These are phyloP conservation scores for Misgurnus mizolepis DNA, from an alignment of 2,113 vertebrate species.

Conservation along the genomic window DNA sequence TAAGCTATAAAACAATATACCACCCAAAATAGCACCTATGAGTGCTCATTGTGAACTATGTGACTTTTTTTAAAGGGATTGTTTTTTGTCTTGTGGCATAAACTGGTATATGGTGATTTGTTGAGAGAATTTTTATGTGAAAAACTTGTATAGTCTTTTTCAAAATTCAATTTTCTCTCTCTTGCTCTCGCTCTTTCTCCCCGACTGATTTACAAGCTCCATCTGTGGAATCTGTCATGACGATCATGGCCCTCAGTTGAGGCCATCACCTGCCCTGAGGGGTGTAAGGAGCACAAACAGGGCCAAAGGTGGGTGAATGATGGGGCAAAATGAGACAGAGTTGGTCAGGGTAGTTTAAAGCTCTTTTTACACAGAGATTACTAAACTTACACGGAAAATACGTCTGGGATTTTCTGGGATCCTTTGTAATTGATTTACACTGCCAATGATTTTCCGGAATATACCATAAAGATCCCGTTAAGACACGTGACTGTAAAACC, in stretches of 20 bases:
- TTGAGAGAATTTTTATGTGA: too few relatives aligned
- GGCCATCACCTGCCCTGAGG: conserved; percentile 94
- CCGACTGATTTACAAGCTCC: conserved; percentile 92
- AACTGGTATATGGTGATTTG: too few relatives aligned
- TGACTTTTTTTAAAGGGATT: neutral
- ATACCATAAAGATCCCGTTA: too few relatives aligned
- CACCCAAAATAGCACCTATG: neutral
- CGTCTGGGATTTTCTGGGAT: too few relatives aligned
- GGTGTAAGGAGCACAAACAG: conserved; percentile 63
- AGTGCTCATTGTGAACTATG: neutral
- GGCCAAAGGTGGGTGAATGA: conserved; percentile 79
- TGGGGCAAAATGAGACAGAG: conserved; percentile 62
- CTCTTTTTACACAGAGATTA: neutral
- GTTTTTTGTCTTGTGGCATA: too few relatives aligned
- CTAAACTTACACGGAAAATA: too few relatives aligned
- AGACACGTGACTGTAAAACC: too few relatives aligned
- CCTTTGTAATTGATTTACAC: too few relatives aligned
- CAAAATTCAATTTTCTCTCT: conserved; percentile 63
- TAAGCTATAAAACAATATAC: too few relatives aligned
- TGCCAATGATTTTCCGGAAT: too few relatives aligned
- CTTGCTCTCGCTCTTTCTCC: conserved; percentile 84
- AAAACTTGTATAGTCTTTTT: too few relatives aligned
- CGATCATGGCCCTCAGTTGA: conserved; percentile 86
- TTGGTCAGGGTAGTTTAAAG: conserved; percentile 43
- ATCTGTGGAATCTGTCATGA: conserved; percentile 99